Evolutionary conservation across 2,797 vertebrate species (phyloP), one percentile per base, ranked within the genome.

Genomic region (Neosilurus mollespiculum): DNA sequence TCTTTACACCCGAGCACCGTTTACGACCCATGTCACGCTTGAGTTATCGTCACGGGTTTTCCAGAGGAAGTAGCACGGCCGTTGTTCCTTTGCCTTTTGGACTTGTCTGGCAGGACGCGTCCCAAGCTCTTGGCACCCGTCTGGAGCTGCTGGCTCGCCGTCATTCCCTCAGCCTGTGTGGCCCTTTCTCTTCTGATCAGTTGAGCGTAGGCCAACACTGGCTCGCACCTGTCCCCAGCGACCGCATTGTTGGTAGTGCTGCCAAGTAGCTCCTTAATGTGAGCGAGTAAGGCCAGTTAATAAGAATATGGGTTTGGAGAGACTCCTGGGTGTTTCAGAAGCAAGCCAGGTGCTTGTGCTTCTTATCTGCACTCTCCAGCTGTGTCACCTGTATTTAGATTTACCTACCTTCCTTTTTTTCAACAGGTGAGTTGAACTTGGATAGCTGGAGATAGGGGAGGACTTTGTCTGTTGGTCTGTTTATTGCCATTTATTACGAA

Each of bases 41-140:
- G 34, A 86, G 72, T 85, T 64, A 71, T 78, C 66, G n/a, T 7
- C 56, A 76, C 67, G 54, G 75, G 54, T 80, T 82, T 86, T 81
- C 69, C 81, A 82, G 70, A 83, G 76, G 54, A 86, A 85, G 79
- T 77, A 82, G 69, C 30, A 4, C 22, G 51, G 56, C 66, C 69
- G 76, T 76, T 79, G 75, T 86, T 66, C 76, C 73, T 59, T 82
- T 56, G 26, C 61, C 43, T 82, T 87, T 85, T 82, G 75, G 71
- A 84, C 62, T 76, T 15, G 62, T 62, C 69, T 66, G 67, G 75
- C 82, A 72, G 66, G 81, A 59, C 3, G 79, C 3, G 9, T 69
- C 81, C 76, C 43, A 3, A 59, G n/a, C 18, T 62, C 61, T 70
- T 83, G 69, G 64, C 51, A 49, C 26, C 11, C 3, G 8, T 75